Percentiles rank a stretch among this genome's conserved stretches.
phyloP scores from a whole-genome alignment of 2,113 vertebrate species.

The Lipotes vexillifer region DNA sequence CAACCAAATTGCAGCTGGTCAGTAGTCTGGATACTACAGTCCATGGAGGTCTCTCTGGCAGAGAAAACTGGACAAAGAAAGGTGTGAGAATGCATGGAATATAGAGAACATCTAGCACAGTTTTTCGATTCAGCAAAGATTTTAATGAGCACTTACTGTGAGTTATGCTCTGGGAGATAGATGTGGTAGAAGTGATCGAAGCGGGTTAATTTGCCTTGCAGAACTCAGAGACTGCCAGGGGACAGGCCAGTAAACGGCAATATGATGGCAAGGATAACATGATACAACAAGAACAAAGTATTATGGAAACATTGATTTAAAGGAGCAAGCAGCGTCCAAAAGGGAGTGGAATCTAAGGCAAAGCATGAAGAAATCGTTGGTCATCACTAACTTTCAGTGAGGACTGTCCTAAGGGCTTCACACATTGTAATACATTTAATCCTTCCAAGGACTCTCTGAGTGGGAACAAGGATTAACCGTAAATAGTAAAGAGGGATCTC shows the following conservation, averaged over 20 bases:
- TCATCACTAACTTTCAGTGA: background rate
- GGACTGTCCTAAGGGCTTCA: background rate
- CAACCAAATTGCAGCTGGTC: background rate
- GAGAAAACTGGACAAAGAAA: background rate
- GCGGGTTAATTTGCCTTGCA: background rate
- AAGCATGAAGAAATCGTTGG: background rate
- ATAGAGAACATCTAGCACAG: background rate
- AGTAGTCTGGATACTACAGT: background rate
- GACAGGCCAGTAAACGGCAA: background rate
- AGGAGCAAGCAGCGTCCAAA: background rate
- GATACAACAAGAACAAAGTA: background rate
- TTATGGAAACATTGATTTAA: background rate
- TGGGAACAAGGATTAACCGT: background rate
- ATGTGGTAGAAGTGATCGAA: background rate
- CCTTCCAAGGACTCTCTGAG: background rate
- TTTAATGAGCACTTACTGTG: background rate
- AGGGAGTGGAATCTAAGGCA: background rate
- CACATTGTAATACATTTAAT: background rate
- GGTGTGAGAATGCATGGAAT: background rate
- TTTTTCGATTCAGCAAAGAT: background rate
- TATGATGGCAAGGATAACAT: background rate
- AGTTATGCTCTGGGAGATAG: background rate
- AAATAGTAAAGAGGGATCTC: background rate
- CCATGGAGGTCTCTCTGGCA: background rate
- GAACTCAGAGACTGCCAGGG: background rate